phyloP scores from a whole-genome alignment of 1,140 invertebrate species.

The Drosophila equinoxialis region DNA sequence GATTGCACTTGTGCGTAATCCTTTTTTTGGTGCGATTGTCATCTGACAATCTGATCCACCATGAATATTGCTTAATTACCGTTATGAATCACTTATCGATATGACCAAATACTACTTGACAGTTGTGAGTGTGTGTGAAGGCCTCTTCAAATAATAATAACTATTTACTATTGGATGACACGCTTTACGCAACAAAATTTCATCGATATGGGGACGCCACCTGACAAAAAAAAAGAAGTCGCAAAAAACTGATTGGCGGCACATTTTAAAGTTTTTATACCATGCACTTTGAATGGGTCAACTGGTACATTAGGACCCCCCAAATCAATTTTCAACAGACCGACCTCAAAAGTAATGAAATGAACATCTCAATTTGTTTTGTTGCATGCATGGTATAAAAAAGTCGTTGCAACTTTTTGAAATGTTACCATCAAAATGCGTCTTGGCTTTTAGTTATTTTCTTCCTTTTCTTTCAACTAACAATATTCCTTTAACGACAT shows the following conservation, averaged over 20 bases:
- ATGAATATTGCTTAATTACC: conserved; percentile 8
- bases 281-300: too few relatives aligned
- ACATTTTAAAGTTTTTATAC: background rate
- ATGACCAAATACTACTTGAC: conserved; percentile 1
- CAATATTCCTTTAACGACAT: too few relatives aligned
- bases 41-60: background rate
- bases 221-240: background rate
- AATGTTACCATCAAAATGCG: too few relatives aligned
- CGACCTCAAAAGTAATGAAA: too few relatives aligned
- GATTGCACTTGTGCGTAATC: conserved; percentile 38
- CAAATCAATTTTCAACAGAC: too few relatives aligned
- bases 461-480: too few relatives aligned
- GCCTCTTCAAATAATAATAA: conserved; percentile 1
- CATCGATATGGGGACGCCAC: background rate
- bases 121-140: background rate
- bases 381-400: too few relatives aligned
- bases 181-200: background rate
- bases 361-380: too few relatives aligned
- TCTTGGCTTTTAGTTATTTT: too few relatives aligned
- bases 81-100: conserved; percentile 6
- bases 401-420: too few relatives aligned
- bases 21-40: conserved; percentile 13
- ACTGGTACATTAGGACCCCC: too few relatives aligned
- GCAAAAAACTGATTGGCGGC: background rate
- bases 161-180: conserved; percentile 4